Conservation (phyloP, 2,888 invertebrate species). For the Carpatolechia fugitivella region DNA sequence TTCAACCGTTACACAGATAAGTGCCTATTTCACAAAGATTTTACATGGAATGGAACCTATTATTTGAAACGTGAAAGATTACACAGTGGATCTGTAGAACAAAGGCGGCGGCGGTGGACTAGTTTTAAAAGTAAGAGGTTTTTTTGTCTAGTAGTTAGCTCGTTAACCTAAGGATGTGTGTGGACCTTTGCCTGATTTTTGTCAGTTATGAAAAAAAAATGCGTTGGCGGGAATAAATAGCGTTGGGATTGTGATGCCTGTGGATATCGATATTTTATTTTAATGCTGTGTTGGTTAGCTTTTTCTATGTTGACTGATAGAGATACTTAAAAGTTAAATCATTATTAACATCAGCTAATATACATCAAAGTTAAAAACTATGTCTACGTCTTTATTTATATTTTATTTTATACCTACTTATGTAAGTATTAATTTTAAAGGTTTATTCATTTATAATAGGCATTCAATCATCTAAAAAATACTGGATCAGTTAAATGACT, state of each 20-base stretch:
- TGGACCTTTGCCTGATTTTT: conserved; percentile 41
- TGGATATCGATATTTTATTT: not conserved
- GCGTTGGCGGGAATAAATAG: conserved; percentile 42
- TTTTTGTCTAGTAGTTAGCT: conserved; percentile 36
- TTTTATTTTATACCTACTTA: no score
- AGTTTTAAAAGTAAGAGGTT: conserved; percentile 55
- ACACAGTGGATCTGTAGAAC: conserved; percentile 33
- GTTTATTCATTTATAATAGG: no score
- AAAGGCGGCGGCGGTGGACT: conserved; percentile 56
- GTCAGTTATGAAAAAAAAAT: conserved; percentile 35
- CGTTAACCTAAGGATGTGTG: conserved; percentile 42
- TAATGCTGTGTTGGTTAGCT: not conserved
- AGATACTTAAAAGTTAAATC: no score
- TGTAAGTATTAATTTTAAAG: no score
- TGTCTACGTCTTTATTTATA: no score
- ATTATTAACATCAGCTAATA: no score
- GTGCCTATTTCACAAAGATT: no score
- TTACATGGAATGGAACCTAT: not conserved
- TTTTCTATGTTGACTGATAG: no score
- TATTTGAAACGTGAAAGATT: not conserved
- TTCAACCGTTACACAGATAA: no score
- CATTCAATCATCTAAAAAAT: no score
- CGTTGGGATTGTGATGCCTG: conserved; percentile 25
- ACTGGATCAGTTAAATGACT: no score
- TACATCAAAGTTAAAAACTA: no score